A percentile compares a stretch with the other conserved stretches of the same genome.
phyloP scores from a whole-genome alignment of 2,888 invertebrate species.

The Parelbella ahira region DNA sequence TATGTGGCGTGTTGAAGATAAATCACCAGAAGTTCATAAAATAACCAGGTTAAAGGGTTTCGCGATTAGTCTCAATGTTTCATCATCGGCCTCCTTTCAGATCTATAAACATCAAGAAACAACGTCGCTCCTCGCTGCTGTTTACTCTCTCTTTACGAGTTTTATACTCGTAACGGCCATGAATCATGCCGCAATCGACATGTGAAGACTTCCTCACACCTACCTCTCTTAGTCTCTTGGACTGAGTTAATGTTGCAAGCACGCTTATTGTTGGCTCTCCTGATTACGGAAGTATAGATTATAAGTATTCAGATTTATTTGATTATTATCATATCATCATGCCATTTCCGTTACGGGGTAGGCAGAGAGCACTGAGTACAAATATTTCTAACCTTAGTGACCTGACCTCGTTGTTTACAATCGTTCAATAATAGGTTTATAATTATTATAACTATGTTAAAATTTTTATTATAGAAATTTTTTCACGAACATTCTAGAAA shows the following conservation, averaged over 20 bases:
- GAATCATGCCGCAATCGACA: constrained; percentile 13
- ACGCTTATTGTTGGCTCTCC: not conserved
- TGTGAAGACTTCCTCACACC: constrained; percentile 3
- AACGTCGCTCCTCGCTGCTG: constrained; percentile 14
- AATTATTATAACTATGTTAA: too few species aligned
- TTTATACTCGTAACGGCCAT: constrained; percentile 17
- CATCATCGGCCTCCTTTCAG: constrained; percentile 32
- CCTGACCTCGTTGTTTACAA: too few species aligned
- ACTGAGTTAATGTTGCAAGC: not conserved
- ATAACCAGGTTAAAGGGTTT: constrained; percentile 9
- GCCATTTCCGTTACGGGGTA: too few species aligned
- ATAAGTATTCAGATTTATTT: too few species aligned
- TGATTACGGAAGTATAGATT: not conserved
- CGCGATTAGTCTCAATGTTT: constrained; percentile 21
- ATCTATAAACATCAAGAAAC: constrained; percentile 27
- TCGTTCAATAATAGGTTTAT: too few species aligned
- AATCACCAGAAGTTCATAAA: constrained; percentile 2
- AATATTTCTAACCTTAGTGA: too few species aligned
- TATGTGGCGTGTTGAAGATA: not conserved
- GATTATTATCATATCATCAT: too few species aligned
- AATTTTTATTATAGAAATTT: too few species aligned
- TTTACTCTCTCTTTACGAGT: constrained; percentile 5
- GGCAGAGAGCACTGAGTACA: too few species aligned
- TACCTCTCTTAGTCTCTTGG: not conserved
- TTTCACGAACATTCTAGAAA: too few species aligned